Evolutionary conservation across 2,797 vertebrate species (phyloP), one percentile per base, ranked within the genome.

Genomic region (Enteromius paludinosus): DNA sequence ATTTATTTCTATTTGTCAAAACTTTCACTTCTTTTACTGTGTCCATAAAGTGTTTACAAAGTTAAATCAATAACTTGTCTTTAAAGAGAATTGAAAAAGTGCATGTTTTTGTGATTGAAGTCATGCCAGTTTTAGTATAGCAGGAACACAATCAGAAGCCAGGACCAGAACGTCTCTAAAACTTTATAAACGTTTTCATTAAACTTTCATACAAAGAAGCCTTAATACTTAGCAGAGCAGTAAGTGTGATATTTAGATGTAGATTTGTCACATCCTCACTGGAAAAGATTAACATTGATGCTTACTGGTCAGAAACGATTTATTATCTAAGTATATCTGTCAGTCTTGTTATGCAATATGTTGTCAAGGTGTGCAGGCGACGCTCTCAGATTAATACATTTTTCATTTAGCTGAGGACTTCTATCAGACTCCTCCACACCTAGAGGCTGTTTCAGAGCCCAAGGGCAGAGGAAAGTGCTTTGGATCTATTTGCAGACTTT

Each of bases 341-440:
- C 86, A 30, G 71, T 85, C 65, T 83, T 74, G 61, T 71, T 80
- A 83, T 45, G 65, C 62, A 88, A 81, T 75, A 69, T 45, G 68
- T 52, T 84, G 83, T 82, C 20, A 86, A 61, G 76, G 82, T 68
- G 72, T 86, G 43, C 80, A 79, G 75, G 41, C 54, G 1, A 72
- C 25, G 49, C 72, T 49, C 41, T 79, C 84, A 75, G 86, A 86
- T 90, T 17, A 78, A 86, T 83, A 47, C 64, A 86, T 89, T 88
- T 86, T 89, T 89, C 75, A 88, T 84, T 86, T 66, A 75, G 71
- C 81, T 71, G 35, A 23, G 62, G 17, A 85, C 78, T 84, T 88
- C 84, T 76, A 85, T 89, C 79, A 83, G 33, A 86, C 79, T 33
- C 78, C 41, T 64, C 52, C 49, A 45, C 74, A 81, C 73, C 35